Base-by-base conservation (phyloP, 2,888 invertebrate species). In the Acleris literana region DNA sequence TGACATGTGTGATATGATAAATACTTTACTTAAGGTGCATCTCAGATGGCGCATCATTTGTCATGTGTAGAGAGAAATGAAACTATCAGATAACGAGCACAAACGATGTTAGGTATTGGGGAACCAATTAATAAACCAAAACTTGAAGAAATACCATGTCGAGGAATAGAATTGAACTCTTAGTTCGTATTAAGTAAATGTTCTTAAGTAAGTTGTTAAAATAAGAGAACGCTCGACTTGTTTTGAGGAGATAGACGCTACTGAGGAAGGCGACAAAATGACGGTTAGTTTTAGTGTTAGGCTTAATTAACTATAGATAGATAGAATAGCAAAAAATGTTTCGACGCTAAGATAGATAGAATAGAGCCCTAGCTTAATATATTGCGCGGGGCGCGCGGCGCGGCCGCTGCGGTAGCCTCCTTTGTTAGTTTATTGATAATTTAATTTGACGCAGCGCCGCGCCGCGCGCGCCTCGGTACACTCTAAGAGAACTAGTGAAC, bases 351-450 rank as follows among this genome's bases (percentile, higher is more conserved):
- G 91, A 79, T 90, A 87, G 83, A 82, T 89, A 92, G 89, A 75
- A 77, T 92, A 92, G 91, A 81, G 80, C 82, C 84, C 80, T 90
- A 90, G 91, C 80, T 81, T 87, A 87, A 87, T 87, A 87, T 86
- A 88, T 84, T 83, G 78, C 74, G 76, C n/a, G 77, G 67, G 69
- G 75, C 65, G 76, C 71, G 86, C 76, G 83, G 76, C 81, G 76
- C 72, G 69, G 74, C 72, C 83, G 79, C 86, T 86, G 85, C 90
- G 88, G 83, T 92, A 92, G 88, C 87, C 88, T 91, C 88, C 87
- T 90, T 88, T 89, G 84, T 92, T 92, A 92, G 90, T 92, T 91
- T 92, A 90, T 89, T 89, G 86, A 89, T 90, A 91, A 90, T 92
- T 91, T 92, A 90, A 90, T 92, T 92, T 91, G 87, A 91, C 89